phyloP scores from a whole-genome alignment of 2,797 vertebrate species.

The Carapus acus region DNA sequence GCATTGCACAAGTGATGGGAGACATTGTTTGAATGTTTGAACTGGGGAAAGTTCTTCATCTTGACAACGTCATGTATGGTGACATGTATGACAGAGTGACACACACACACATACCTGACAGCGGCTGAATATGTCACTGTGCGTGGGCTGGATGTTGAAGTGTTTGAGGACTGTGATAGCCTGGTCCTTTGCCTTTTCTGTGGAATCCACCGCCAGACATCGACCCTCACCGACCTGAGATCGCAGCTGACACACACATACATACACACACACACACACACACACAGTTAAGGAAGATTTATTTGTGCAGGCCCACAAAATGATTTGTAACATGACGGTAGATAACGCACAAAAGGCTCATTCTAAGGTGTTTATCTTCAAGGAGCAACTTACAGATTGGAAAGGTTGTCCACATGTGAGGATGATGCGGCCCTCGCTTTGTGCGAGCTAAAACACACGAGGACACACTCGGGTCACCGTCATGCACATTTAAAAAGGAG shows the following conservation, averaged over 20 bases:
- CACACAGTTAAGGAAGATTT: too few relatives aligned
- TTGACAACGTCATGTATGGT: too few relatives aligned
- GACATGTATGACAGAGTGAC: background rate
- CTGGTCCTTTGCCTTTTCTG: constrained; percentile 80
- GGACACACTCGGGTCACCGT: constrained; percentile 8
- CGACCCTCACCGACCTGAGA: constrained; percentile 83
- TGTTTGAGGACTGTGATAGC: constrained; percentile 76
- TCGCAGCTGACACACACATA: constrained; percentile 64
- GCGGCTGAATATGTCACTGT: constrained; percentile 80
- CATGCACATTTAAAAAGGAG: background rate
- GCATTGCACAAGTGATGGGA: too few relatives aligned
- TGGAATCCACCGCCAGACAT: constrained; percentile 78
- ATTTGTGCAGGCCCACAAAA: too few relatives aligned
- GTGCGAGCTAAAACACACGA: constrained; percentile 76
- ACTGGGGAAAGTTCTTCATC: too few relatives aligned
- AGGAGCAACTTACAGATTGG: constrained; percentile 75
- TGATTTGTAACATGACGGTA: too few relatives aligned
- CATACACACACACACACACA: background rate
- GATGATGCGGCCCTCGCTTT: constrained; percentile 77
- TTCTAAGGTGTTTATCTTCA: too few relatives aligned
- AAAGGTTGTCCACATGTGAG: constrained; percentile 84
- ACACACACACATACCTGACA: constrained; percentile 76
- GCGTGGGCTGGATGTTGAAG: constrained; percentile 75
- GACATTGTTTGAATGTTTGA: too few relatives aligned
- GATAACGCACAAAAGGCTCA: too few relatives aligned